Conservation (phyloP, 2,888 invertebrate genomes). For the Polydesmus complanatus region DNA sequence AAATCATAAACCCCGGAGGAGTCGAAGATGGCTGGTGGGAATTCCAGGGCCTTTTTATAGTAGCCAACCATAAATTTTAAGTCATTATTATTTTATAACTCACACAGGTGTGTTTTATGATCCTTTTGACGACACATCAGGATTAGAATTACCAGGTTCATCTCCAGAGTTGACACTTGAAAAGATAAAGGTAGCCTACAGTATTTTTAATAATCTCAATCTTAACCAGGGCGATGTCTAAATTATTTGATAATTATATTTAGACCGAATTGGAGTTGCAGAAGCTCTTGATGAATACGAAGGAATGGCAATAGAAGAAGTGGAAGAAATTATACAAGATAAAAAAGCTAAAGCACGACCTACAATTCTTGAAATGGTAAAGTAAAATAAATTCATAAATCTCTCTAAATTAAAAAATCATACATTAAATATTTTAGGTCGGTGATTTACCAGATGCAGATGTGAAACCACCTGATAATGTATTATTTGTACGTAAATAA, state of each 20-base stretch:
- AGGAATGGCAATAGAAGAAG: conserved; percentile 68
- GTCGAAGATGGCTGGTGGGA: conserved; percentile 80
- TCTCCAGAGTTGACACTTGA: conserved; percentile 83
- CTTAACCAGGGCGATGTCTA: too few species aligned
- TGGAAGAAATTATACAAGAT: conserved; percentile 72
- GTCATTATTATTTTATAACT: conserved; percentile 51
- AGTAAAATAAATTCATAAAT: too few species aligned
- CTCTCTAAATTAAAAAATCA: neutral
- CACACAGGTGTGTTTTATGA: conserved; percentile 94
- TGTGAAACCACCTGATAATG: conserved; percentile 96
- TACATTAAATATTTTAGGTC: conserved; percentile 33
- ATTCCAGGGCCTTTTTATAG: conserved; percentile 84
- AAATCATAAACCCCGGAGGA: conserved; percentile 75
- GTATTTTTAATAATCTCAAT: too few species aligned
- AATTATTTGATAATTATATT: too few species aligned
- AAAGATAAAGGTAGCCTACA: conserved; percentile 47
- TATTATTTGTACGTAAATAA: conserved; percentile 95
- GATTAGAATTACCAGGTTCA: conserved; percentile 57
- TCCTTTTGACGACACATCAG: conserved; percentile 79
- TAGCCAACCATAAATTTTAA: too few species aligned
- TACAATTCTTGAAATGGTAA: conserved; percentile 86
- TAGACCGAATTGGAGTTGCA: conserved; percentile 79
- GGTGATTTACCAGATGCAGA: conserved; percentile 96
- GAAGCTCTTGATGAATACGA: conserved; percentile 82
- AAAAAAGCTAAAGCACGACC: conserved; percentile 93